Evolutionary conservation across 2,888 invertebrate species (phyloP), one percentile per base, ranked within the genome.

Genomic region (Horisme vitalbata): DNA sequence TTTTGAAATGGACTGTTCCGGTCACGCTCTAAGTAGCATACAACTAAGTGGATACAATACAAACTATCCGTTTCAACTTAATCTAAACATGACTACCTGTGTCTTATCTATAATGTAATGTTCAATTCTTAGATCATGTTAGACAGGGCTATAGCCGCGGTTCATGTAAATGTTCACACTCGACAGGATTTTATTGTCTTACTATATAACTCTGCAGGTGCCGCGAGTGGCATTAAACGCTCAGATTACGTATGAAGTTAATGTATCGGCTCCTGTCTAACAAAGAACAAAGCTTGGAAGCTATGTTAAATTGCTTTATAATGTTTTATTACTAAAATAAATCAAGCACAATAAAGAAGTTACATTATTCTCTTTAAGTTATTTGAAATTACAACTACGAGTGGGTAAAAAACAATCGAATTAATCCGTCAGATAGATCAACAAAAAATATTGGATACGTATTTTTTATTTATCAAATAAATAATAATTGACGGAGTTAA

Each of bases 101-200:
- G 27, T 43, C 15, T 30, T 52, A 39, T 28, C 36, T 41, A 30
- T 38, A 20, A 35, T 49, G 41, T 41, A 56, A 56, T 63, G 65
- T 62, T 66, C 64, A 65, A 62, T 63, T 60, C 43, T 58, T 68
- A 63, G 63, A 62, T 68, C 65, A 64, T 51, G 55, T 70, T 68
- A 60, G 71, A 55, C 59, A 71, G 63, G 73, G 61, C 57, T 68
- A 65, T 65, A 64, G 47, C 53, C 48, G 58, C 49, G 59, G 54
- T 59, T 55, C 57, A 64, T 55, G 65, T 59, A 65, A 65, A 71
- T 71, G 62, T 63, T 68, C 54, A 62, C 63, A 63, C 63, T 57
- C 54, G 32, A 41, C 45, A 51, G 43, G 62, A 57, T 60, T 65
- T 68, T 67, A 69, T 67, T 67, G 67, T 65, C 48, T 61, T 63